Evolutionary conservation across 2,113 vertebrate genomes (phyloP).

Genomic region (Ophthalmolycus amberensis): DNA sequence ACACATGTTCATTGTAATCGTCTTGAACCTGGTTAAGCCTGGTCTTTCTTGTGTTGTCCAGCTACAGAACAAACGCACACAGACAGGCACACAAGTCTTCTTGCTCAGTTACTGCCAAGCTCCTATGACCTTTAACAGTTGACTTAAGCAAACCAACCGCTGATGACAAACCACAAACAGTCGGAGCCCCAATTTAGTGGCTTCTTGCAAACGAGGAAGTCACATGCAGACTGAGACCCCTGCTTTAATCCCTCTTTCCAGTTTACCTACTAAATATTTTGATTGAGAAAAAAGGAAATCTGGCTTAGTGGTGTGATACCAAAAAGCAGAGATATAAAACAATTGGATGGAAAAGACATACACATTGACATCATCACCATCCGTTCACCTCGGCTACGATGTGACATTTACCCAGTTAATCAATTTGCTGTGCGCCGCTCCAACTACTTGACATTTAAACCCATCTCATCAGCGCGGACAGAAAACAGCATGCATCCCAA

Average conservation of each 20-base stretch:
- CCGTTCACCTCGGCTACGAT: constrained; percentile 8
- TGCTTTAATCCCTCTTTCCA: background rate
- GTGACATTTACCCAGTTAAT: constrained; percentile 52
- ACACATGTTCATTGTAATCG: background rate
- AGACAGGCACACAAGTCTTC: background rate
- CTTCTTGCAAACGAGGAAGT: background rate
- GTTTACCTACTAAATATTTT: background rate
- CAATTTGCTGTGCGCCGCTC: constrained; percentile 21
- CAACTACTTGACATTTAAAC: constrained; percentile 19
- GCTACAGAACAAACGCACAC: background rate
- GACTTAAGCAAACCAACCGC: background rate
- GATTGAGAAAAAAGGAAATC: background rate
- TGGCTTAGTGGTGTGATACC: background rate
- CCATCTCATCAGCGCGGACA: constrained; percentile 23
- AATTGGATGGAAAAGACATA: background rate
- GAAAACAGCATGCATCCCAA: constrained; percentile 45
- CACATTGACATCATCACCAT: background rate
- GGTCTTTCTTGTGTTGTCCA: background rate
- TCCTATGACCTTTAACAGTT: constrained; percentile 1
- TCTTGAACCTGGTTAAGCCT: background rate
- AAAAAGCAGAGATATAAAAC: background rate
- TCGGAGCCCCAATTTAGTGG: background rate
- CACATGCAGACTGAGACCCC: background rate
- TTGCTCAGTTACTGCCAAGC: background rate
- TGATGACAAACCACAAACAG: constrained; percentile 1